phyloP scores from a whole-genome alignment of 1,140 invertebrate genomes.

The Calephelis nemesis region DNA sequence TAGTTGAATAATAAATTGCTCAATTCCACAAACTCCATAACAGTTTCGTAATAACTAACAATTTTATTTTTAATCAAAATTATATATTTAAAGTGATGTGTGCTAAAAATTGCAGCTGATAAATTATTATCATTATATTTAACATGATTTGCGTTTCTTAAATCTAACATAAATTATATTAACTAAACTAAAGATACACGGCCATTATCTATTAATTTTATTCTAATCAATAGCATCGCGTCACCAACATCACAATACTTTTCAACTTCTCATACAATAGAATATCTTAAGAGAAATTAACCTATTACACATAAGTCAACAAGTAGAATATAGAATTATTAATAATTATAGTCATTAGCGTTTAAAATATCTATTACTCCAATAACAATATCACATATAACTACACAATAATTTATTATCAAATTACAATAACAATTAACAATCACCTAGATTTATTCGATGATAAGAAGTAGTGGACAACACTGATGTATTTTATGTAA shows the following conservation, averaged over 20 bases:
- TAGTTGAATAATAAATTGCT: no score
- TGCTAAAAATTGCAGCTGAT: neutral
- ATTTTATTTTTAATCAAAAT: no score
- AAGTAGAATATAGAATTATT: constrained; percentile 66
- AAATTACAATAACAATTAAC: constrained; percentile 68
- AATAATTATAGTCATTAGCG: constrained; percentile 52
- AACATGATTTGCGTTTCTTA: neutral
- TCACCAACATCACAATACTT: constrained; percentile 16
- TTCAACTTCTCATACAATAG: constrained; percentile 14
- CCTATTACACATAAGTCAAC: constrained; percentile 72
- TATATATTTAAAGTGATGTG: no score
- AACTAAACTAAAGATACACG: constrained; percentile 11
- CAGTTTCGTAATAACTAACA: no score
- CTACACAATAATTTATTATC: constrained; percentile 63
- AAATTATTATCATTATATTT: neutral
- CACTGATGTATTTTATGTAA: constrained; percentile 23
- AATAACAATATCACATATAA: constrained; percentile 78
- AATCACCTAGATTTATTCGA: constrained; percentile 66
- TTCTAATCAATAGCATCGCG: constrained; percentile 15
- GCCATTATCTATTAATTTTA: constrained; percentile 11
- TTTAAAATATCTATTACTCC: constrained; percentile 72
- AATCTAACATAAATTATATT: constrained; percentile 10
- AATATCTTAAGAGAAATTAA: constrained; percentile 28
- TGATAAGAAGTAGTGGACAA: constrained; percentile 42
- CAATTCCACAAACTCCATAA: no score